Evolutionary conservation across 2,888 invertebrate genomes (phyloP).

Genomic region (Empis stercorea): DNA sequence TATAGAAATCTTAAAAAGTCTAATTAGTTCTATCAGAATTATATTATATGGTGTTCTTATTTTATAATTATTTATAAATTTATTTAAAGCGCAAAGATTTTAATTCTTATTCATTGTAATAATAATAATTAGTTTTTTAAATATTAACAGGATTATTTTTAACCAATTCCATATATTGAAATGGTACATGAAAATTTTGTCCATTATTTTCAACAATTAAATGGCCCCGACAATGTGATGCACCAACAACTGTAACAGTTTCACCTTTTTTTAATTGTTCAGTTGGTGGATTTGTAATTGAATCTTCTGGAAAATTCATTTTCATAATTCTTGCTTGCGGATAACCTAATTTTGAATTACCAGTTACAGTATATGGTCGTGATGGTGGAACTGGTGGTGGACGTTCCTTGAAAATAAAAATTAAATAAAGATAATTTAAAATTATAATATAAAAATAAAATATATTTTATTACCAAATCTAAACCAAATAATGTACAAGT

Average conservation of each 20-base stretch:
- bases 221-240: conserved; percentile 74
- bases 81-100: background rate
- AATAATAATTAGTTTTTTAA: conserved; percentile 6
- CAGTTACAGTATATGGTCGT: conserved; percentile 78
- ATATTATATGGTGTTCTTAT: too few species aligned
- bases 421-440: conserved; percentile 9
- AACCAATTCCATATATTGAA: conserved; percentile 66
- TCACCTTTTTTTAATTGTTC: conserved; percentile 65
- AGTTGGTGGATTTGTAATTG: conserved; percentile 23
- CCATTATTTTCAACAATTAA: conserved; percentile 73
- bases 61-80: too few species aligned
- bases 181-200: conserved; percentile 63
- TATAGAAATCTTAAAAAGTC: too few species aligned
- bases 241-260: conserved; percentile 75
- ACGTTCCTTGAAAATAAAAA: conserved; percentile 55
- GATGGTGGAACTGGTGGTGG: conserved; percentile 87
- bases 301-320: conserved; percentile 65
- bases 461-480: conserved; percentile 53
- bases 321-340: conserved; percentile 87
- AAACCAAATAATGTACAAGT: conserved; percentile 82
- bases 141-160: conserved; percentile 18
- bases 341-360: conserved; percentile 82
- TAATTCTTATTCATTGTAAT: background rate
- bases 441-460: conserved; percentile 3
- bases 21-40: too few species aligned